Conservation (phyloP, 2,888 invertebrate species). For the Timandra comae region DNA sequence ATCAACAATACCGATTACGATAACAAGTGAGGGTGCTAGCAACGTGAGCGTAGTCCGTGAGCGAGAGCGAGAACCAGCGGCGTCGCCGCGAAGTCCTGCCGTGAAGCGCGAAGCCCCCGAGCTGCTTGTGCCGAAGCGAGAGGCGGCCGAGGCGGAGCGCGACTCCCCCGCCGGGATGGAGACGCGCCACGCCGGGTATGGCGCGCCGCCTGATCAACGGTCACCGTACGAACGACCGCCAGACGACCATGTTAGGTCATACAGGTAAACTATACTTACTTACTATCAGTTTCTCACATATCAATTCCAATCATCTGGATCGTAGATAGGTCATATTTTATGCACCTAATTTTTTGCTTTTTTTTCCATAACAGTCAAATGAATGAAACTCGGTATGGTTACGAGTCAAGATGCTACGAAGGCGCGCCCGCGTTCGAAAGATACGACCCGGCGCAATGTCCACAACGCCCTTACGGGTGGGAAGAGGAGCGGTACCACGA, state of each 20-base stretch:
- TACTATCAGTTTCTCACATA: too few relatives aligned
- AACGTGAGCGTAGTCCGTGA: neutral
- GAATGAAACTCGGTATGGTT: slow-evolving; percentile 77
- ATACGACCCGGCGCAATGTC: slow-evolving; percentile 71
- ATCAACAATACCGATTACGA: slow-evolving; percentile 26
- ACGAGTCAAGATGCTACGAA: slow-evolving; percentile 71
- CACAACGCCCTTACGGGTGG: slow-evolving; percentile 71
- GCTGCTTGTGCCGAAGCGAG: slow-evolving; percentile 82
- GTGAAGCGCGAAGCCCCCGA: slow-evolving; percentile 70
- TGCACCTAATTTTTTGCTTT: too few relatives aligned
- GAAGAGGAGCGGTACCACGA: slow-evolving; percentile 79
- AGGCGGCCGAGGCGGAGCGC: slow-evolving; percentile 79
- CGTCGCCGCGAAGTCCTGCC: slow-evolving; percentile 60
- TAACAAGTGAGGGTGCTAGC: slow-evolving; percentile 16
- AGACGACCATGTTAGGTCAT: slow-evolving; percentile 77
- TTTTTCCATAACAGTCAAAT: slow-evolving; percentile 75
- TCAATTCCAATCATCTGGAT: too few relatives aligned
- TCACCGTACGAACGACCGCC: slow-evolving; percentile 83
- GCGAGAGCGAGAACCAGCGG: slow-evolving; percentile 23
- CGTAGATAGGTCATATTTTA: too few relatives aligned
- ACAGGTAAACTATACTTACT: slow-evolving; percentile 59
- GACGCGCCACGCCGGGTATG: slow-evolving; percentile 79
- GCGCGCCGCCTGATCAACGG: slow-evolving; percentile 80
- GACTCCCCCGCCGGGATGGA: slow-evolving; percentile 88
- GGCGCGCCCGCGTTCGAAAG: slow-evolving; percentile 72